Conservation (phyloP, 2,888 invertebrate species). For the Idaea dimidiata region DNA sequence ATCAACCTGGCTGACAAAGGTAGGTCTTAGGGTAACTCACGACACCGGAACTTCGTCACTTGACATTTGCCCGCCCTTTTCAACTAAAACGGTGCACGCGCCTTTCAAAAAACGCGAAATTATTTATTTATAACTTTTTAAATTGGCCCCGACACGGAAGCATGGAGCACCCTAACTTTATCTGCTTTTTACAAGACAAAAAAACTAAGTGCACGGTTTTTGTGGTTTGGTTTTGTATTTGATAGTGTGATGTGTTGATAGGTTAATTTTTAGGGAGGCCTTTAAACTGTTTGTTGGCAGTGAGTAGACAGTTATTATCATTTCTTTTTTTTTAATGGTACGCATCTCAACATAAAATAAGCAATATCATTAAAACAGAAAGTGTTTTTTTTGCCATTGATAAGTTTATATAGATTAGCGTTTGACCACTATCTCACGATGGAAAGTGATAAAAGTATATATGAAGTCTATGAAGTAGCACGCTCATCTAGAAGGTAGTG, state of each 20-base stretch:
- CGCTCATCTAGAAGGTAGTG: too few species aligned
- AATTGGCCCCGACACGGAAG: constrained; percentile 37
- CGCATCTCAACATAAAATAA: too few species aligned
- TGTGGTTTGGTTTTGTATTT: constrained; percentile 15
- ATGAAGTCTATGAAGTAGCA: too few species aligned
- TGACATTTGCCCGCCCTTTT: constrained; percentile 57
- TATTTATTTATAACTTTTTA: constrained; percentile 68
- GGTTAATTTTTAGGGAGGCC: constrained; percentile 29
- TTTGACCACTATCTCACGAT: too few species aligned
- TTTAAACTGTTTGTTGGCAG: constrained; percentile 5
- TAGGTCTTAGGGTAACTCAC: constrained; percentile 42
- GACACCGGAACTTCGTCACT: constrained; percentile 63
- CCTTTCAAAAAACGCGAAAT: constrained; percentile 61
- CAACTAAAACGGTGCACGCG: constrained; percentile 60
- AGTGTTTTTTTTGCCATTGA: too few species aligned
- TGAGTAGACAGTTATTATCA: background rate
- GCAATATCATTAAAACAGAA: too few species aligned
- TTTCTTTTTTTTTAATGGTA: constrained; percentile 11
- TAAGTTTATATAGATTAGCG: too few species aligned
- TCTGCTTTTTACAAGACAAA: constrained; percentile 31
- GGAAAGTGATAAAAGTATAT: too few species aligned
- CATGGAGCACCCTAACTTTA: constrained; percentile 29
- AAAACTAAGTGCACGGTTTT: constrained; percentile 35
- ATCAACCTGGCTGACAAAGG: background rate
- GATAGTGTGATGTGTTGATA: constrained; percentile 28